A percentile compares a stretch with the other conserved stretches of the same genome.
phyloP scores from a whole-genome alignment of 1,140 invertebrate genomes.

The Pseudoatta argentina region DNA sequence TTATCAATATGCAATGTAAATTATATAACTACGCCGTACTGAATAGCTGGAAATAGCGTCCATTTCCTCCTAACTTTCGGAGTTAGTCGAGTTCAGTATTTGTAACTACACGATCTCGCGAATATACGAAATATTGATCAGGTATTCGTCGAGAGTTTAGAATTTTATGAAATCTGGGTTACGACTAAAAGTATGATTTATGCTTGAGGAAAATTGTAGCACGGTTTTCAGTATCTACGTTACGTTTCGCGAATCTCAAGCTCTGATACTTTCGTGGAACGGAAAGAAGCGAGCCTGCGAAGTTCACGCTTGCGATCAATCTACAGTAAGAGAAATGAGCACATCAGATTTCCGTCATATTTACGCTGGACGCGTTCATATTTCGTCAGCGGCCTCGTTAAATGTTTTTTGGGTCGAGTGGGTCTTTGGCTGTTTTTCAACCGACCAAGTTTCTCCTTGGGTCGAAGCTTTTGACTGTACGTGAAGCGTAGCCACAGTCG shows the following conservation, averaged over 20 bases:
- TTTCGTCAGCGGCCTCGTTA: constrained; percentile 59
- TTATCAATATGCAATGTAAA: constrained; percentile 32
- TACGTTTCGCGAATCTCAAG: constrained; percentile 46
- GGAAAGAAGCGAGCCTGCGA: constrained; percentile 28
- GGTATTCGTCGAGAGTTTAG: constrained; percentile 6
- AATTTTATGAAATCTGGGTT: constrained; percentile 43
- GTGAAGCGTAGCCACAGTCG: constrained; percentile 46
- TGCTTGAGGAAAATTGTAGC: constrained; percentile 18
- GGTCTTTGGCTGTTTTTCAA: constrained; percentile 58
- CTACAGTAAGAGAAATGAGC: constrained; percentile 27
- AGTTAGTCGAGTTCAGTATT: constrained; percentile 26
- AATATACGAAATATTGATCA: constrained; percentile 54
- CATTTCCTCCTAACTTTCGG: not conserved
- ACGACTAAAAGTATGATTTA: constrained; percentile 32
- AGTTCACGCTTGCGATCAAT: constrained; percentile 22
- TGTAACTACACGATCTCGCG: constrained; percentile 31
- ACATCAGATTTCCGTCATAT: constrained; percentile 49
- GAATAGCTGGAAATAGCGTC: not conserved
- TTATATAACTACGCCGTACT: constrained; percentile 7
- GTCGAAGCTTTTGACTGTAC: constrained; percentile 64
- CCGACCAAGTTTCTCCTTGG: constrained; percentile 51
- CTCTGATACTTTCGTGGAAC: constrained; percentile 38
- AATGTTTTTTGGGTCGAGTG: constrained; percentile 74
- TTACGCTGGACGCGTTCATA: constrained; percentile 57
- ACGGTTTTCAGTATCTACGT: constrained; percentile 43